Evolutionary conservation across 2,113 vertebrate species (phyloP), one percentile per base, ranked within the genome.

Genomic region (Chrysochloris asiatica): DNA sequence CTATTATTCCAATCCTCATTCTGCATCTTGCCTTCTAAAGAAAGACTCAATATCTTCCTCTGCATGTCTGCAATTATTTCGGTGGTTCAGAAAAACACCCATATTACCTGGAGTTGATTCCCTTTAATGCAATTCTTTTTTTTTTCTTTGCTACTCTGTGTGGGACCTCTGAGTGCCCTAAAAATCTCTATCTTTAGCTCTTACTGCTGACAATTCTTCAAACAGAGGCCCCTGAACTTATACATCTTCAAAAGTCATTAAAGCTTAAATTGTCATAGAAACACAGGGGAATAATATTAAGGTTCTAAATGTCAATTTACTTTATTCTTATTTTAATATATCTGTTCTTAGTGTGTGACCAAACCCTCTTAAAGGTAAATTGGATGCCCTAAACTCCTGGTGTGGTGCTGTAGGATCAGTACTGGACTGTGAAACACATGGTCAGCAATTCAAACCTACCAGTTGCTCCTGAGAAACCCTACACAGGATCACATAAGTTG

Each of bases 221-320:
- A 83, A 54, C 50, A 93, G 63, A 93, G 52, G 59, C 11, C 86
- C 52, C 87, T 95, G 87, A 84, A 89, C 75, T 93, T 84, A 83
- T 63, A 13, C 52, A 83, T 93, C 86, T 88, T 88, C 81, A 61
- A 90, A 94, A 96, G 69, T 95, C 91, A 94, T 95, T 92, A 94
- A 67, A 94, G n/a, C 47, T 93, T 86, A 82, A 94, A 95, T 94
- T 95, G 86, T 90, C 93, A 93, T 50, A 92, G 93, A 89, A 95
- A 94, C 89, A 93, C 28, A 7, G 33, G 8, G 73, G 63, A 91
- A 95, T 86, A 88, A 92, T 67, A 56, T 71, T 85, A 86, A 84
- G 33, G 80, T 94, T 93, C 89, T 89, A 81, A 91, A 83, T 86
- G 92, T 80, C 87, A 95, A 85, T 91, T 93, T 95, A 7, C 50